Percentiles rank a stretch among this genome's conserved stretches.
Conservation (phyloP, 2,113 vertebrate species). For the Eclectus roratus region DNA sequence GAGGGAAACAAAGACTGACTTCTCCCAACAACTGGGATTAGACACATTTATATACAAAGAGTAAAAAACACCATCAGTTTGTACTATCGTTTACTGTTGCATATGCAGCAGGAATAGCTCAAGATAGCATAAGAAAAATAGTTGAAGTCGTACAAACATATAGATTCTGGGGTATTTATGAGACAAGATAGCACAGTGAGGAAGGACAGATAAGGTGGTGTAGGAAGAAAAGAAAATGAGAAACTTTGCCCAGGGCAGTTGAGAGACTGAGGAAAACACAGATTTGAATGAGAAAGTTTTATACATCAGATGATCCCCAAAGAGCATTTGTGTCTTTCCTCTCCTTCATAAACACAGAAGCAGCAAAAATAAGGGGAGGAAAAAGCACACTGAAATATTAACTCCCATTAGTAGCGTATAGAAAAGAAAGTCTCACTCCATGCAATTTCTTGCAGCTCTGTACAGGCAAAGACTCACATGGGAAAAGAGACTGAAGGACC, state of each 20-base stretch:
- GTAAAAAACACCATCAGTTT: neutral
- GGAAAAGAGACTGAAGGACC: neutral
- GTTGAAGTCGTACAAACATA: slow-evolving; percentile 10
- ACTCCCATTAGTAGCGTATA: neutral
- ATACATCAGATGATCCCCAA: neutral
- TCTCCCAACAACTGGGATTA: slow-evolving; percentile 12
- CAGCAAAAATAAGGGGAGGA: neutral
- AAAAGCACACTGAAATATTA: neutral
- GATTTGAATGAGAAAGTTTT: neutral
- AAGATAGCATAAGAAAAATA: slow-evolving; percentile 32
- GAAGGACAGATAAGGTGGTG: slow-evolving; percentile 30
- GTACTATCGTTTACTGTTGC: slow-evolving; percentile 33
- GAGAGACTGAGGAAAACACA: neutral
- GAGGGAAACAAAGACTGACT: neutral
- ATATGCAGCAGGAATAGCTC: slow-evolving; percentile 25
- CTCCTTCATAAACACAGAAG: neutral
- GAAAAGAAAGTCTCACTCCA: neutral
- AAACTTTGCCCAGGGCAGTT: neutral
- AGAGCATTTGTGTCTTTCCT: neutral
- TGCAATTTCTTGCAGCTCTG: neutral
- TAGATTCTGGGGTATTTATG: slow-evolving; percentile 31
- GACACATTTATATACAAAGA: slow-evolving; percentile 16
- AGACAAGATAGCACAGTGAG: slow-evolving; percentile 17
- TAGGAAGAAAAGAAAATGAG: slow-evolving; percentile 26
- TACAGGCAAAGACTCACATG: slow-evolving; percentile 2